Base-by-base conservation (phyloP, 2,113 vertebrate genomes). In the Tiliqua scincoides region DNA sequence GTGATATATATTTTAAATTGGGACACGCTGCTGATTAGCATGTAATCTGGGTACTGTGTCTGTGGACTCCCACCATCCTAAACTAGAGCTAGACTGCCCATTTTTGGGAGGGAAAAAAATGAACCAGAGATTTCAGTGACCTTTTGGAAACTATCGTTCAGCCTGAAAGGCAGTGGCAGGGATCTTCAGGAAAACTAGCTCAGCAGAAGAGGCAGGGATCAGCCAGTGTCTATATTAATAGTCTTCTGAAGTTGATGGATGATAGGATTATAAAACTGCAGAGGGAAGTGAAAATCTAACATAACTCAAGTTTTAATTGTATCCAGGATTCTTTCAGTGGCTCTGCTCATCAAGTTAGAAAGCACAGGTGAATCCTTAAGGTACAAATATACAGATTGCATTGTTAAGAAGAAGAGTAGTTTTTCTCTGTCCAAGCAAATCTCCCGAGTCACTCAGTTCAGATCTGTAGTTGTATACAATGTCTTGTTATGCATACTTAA, bases 211-310 rank as follows among this genome's bases (percentile, higher is more conserved):
- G 81, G 76, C 77, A 78, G 90, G 84, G 87, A 89, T 91, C 89
- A 94, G 88, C 90, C 90, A 87, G 91, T 93, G 93, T 93, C 90
- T 89, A 86, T 92, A 91, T 95, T 94, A 93, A 93, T 93, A 91
- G 83, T 93, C 93, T 91, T 95, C 92, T 90, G 89, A 77, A 95
- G 91, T 7, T 94, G 92, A 94, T 94, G 87, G 92, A 92, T 94
- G 92, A 91, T 82, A 89, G 0, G 67, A 91, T 91, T 93, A 92
- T 88, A 91, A 86, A 95, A 94, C 91, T 92, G 90, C 92, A 93
- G 93, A 91, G 91, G 88, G 77, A 91, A 89, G 85, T 87, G 21
- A 71, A 61, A 94, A 93, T 77, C 86, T 90, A 89, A 79, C 35
- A 1, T 87, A 86, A 91, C 73, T 63, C 43, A 25, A 82, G 89